These are phyloP conservation scores for Drosophila orena DNA, from an alignment of 1,140 invertebrate species.

Conservation along the genomic window DNA sequence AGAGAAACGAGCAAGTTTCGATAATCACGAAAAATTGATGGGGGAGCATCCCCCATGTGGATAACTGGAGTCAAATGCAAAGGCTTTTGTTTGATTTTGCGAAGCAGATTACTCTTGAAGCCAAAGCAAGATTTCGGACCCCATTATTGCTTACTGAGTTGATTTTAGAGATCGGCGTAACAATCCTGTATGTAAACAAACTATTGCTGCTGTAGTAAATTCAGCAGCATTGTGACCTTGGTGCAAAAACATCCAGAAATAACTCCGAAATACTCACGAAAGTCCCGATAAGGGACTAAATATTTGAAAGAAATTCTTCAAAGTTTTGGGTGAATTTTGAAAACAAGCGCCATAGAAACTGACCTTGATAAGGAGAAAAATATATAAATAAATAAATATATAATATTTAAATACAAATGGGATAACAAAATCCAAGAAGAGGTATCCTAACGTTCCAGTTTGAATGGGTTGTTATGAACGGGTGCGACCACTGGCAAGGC, in stretches of 20 bases:
- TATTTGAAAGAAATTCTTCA: constrained; percentile 17
- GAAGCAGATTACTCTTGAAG: too few species aligned
- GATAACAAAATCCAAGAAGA: constrained; percentile 13
- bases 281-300: not conserved
- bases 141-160: too few species aligned
- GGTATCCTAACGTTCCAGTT: not conserved
- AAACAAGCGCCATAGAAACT: not conserved
- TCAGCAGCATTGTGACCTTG: not conserved
- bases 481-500: constrained; percentile 3
- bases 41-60: not conserved
- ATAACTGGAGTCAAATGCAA: not conserved
- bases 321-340: not conserved
- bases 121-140: too few species aligned
- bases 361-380: constrained; percentile 13
- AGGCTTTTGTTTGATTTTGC: not conserved
- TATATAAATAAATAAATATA: too few species aligned
- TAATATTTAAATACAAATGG: too few species aligned
- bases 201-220: not conserved
- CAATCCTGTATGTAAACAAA: not conserved
- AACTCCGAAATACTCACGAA: not conserved
- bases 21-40: constrained; percentile 7
- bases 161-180: too few species aligned
- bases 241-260: not conserved
- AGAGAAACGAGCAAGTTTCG: constrained; percentile 13
- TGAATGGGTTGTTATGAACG: constrained; percentile 1